Evolutionary conservation across 2,113 vertebrate species (phyloP), one percentile per base, ranked within the genome.

Genomic region (Notarius lentiginosus): DNA sequence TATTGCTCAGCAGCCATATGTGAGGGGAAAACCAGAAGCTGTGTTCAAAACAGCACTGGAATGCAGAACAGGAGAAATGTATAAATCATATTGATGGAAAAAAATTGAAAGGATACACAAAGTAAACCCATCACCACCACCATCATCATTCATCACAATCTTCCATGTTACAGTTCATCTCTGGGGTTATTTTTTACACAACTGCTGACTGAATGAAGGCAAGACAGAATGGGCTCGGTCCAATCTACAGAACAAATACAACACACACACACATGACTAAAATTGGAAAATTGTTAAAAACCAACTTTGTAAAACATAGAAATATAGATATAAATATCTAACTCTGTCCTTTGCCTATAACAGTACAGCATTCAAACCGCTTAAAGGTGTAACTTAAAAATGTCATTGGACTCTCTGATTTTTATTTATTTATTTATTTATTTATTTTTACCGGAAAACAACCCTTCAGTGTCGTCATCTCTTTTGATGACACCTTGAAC

Each of bases 161-260:
- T 14, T 84, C 65, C 27, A n/a, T 53, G 58, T 89, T 65, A 89
- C 18, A 89, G 22, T 27, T 89, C 79, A 58, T 66, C 58, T 89
- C 47, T 89, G 1, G 17, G 51, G 24, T 41, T 63, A 7, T 53
- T 55, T 70, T 85, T 60, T 12, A 84, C 34, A 76, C 86, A 89
- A 34, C 63, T 18, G 5, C 51, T 85, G 2, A 89, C 49, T 34
- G 68, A 79, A 51, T 34, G 6, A 10, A 89, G 82, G 56, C 82
- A 87, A 60, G 76, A 56, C 66, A 73, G 24, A 17, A 89, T 7
- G 7, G 77, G 17, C 18, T 82, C 61, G 0, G 22, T 56, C 12
- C 30, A 56, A 63, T 11, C 86, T 82, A 51, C 10, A 81, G 34
- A 66, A 51, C 30, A 79, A 72, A 82, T 18, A 77, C 11, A 89